Base-by-base conservation (phyloP, 2,113 vertebrate species). In the Lonchura striata region DNA sequence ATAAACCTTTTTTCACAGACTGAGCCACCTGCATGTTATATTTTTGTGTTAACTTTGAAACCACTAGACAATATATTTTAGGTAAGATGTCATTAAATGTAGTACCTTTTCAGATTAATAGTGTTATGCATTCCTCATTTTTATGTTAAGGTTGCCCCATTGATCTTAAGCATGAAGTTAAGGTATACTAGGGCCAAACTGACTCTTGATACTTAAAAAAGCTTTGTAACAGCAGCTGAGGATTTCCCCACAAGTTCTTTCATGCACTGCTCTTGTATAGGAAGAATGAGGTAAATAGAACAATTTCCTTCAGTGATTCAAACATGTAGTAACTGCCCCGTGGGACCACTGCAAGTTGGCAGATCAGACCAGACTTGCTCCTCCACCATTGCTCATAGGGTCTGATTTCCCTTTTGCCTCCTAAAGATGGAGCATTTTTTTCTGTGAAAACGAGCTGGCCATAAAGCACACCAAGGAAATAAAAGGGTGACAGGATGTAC, bases 1-100 rank as follows among this genome's bases (percentile, higher is more conserved):
- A 83, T 90, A 95, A 95, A 86, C 68, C n/a, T 76, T 90, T 59
- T 78, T 88, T 77, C 83, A 90, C 37, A 78, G 44, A 64, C 59
- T 28, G 25, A 93, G 44, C 42, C 25, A 90, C 60, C 44, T 90
- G 39, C 17, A 0, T 47, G 19, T 39, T 53, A 28, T 77, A 44
- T 76, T 92, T 96, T 84, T 80, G 42, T 91, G 57, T 59, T 89
- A 85, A 76, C 84, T 95, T 65, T 85, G 53, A 85, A 89, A 82
- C 21, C 37, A 54, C 16, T 21, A 80, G 78, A 65, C 71, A 77
- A 79, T 93, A 86, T 81, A 88, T 91, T 90, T 88, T 66, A 71
- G 27, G 37, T 56, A 83, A 88, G 24, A 17, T 66, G n/a, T 78
- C 82, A 74, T 95, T 92, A 95, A 94, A 69, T 1, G 1, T 35